These are phyloP conservation scores for Noctuana brunneofusca DNA, from an alignment of 2,888 invertebrate genomes.

Conservation along the genomic window DNA sequence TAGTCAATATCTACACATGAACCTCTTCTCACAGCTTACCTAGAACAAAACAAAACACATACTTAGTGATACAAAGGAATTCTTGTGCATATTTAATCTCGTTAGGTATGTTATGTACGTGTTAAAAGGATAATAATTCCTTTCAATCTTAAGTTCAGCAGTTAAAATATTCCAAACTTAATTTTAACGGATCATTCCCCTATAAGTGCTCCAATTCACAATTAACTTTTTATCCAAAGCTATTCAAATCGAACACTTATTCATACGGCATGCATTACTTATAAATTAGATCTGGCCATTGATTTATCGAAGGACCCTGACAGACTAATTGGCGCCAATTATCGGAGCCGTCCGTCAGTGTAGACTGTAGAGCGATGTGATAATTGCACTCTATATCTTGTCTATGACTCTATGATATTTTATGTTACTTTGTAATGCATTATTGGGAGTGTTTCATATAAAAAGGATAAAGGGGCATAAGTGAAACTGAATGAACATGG, in stretches of 20 bases:
- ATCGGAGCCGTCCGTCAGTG: conserved; percentile 30
- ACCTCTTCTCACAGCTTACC: conserved; percentile 85
- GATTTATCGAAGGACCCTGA: conserved; percentile 35
- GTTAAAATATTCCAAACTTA: neutral
- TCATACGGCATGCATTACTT: conserved; percentile 25
- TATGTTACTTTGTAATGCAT: conserved; percentile 5
- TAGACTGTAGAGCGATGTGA: conserved; percentile 30
- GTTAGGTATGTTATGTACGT: too few species aligned
- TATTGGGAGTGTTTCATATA: neutral
- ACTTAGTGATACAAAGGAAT: conserved; percentile 40
- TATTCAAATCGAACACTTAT: conserved; percentile 29
- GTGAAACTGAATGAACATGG: neutral
- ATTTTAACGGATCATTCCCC: neutral
- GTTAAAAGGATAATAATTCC: neutral
- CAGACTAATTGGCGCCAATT: conserved; percentile 38
- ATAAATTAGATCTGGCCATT: conserved; percentile 33
- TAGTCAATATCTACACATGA: conserved; percentile 36
- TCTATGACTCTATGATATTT: conserved; percentile 45
- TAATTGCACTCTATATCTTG: conserved; percentile 28
- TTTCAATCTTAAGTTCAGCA: neutral
- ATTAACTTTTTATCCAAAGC: conserved; percentile 31
- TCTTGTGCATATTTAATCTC: too few species aligned
- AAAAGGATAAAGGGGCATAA: neutral
- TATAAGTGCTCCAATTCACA: conserved; percentile 25
- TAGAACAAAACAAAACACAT: conserved; percentile 81